These are phyloP conservation scores for Actinopyga echinites DNA, from an alignment of 53 echinoderm and acorn worm species.

Conservation along the genomic window DNA sequence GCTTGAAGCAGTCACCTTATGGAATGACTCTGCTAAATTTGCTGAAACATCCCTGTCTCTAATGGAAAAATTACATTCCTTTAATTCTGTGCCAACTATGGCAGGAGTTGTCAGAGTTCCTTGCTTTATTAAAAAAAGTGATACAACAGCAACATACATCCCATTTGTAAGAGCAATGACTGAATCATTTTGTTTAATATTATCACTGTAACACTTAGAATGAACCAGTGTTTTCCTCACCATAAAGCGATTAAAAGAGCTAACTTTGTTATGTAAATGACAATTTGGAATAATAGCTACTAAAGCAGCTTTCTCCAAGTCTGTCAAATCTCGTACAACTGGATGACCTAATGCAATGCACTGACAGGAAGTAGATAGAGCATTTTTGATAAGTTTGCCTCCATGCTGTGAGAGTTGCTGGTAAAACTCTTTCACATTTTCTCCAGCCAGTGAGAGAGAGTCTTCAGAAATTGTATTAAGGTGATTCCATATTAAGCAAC, in stretches of 20 bases:
- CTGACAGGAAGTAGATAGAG: background rate
- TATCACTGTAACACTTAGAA: background rate
- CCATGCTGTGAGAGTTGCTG: background rate
- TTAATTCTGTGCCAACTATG: background rate
- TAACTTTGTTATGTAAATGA: no score
- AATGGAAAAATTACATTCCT: background rate
- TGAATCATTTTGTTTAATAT: background rate
- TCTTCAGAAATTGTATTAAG: background rate
- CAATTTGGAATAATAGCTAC: no score
- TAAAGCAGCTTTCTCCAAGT: background rate
- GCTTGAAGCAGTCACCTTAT: background rate
- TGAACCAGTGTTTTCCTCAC: background rate
- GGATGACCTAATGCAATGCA: background rate
- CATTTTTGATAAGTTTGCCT: background rate
- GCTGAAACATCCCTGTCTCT: background rate
- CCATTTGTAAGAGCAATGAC: background rate
- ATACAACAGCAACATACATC: background rate
- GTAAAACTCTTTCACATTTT: background rate
- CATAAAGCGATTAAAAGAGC: no score
- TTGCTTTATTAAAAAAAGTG: background rate
- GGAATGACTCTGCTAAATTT: background rate
- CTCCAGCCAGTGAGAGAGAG: background rate
- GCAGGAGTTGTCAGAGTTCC: background rate
- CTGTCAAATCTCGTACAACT: no score
- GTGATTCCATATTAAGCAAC: background rate